A percentile compares a stretch with the other conserved stretches of the same genome.
These are phyloP conservation scores for Oriolus oriolus DNA, from an alignment of 2,113 vertebrate genomes.

Conservation along the genomic window DNA sequence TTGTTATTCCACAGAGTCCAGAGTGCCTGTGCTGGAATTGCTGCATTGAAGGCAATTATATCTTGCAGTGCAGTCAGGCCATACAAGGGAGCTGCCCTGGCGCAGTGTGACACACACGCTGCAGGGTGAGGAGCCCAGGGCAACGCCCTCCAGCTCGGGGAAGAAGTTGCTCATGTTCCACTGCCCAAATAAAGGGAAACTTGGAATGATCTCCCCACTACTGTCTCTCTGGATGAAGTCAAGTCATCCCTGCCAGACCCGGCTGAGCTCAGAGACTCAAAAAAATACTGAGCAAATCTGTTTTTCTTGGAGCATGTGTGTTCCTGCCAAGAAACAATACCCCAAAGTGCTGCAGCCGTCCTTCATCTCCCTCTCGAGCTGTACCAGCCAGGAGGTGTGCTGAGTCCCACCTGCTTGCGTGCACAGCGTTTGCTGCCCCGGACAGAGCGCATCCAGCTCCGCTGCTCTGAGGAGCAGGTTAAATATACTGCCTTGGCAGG, in stretches of 20 bases:
- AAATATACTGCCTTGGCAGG: not conserved
- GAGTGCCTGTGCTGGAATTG: not conserved
- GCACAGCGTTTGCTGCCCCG: not conserved
- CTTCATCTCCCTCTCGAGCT: not conserved
- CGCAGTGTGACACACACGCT: rapidly evolving
- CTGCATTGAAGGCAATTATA: not conserved
- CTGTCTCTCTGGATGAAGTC: not conserved
- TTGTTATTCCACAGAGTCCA: not conserved
- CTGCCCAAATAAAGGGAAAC: not conserved
- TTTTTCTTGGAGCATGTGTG: not conserved
- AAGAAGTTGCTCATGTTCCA: not conserved
- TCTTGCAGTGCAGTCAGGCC: not conserved
- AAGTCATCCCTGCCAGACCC: not conserved
- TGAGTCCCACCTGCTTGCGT: not conserved
- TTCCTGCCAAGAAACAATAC: not conserved
- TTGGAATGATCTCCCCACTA: not conserved
- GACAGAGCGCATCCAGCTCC: not conserved
- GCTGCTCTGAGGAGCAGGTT: not conserved
- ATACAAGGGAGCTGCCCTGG: not conserved
- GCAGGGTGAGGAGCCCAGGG: not conserved
- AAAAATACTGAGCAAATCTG: constrained; percentile 17
- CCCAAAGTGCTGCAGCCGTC: not conserved
- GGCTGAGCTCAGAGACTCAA: not conserved
- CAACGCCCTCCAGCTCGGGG: not conserved
- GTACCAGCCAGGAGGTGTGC: not conserved